A percentile compares a stretch with the other conserved stretches of the same genome.
These are phyloP conservation scores for Chondrosia reniformis DNA, from an alignment of 37 sponge, comb jelly and placozoan genomes.

Conservation along the genomic window DNA sequence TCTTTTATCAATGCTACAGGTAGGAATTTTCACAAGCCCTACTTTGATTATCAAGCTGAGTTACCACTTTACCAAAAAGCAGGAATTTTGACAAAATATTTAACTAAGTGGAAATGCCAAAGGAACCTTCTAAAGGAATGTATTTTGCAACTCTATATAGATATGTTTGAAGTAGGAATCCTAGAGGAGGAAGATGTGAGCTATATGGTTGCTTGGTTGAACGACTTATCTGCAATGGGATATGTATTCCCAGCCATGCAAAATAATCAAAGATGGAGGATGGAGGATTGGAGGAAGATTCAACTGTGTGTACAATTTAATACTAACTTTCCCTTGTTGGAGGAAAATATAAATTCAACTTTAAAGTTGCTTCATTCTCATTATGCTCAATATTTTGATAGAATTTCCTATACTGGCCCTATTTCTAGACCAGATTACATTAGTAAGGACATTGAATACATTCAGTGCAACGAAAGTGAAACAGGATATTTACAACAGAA, in stretches of 20 bases:
- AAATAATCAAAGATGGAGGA: not conserved
- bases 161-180: conserved; percentile 36
- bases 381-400: too few species aligned
- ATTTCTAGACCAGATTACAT: too few species aligned
- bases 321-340: too few species aligned
- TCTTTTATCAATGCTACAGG: conserved; percentile 27
- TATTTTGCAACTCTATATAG: conserved; percentile 26
- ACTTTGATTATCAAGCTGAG: conserved; percentile 33
- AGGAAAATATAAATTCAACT: too few species aligned
- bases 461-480: too few species aligned
- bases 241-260: conserved; percentile 35
- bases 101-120: conserved; percentile 26
- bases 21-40: conserved; percentile 38
- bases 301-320: too few species aligned
- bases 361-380: too few species aligned
- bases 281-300: too few species aligned
- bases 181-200: conserved; percentile 41
- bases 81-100: conserved; percentile 27
- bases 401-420: too few species aligned
- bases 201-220: conserved; percentile 31
- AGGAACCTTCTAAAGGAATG: conserved; percentile 22
- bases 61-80: conserved; percentile 39
- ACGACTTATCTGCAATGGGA: conserved; percentile 26
- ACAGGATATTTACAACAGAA: too few species aligned
- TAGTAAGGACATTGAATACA: too few species aligned